These are phyloP conservation scores for Caenorhabditis sp. DNA, from an alignment of 2,888 invertebrate species.

Conservation along the genomic window DNA sequence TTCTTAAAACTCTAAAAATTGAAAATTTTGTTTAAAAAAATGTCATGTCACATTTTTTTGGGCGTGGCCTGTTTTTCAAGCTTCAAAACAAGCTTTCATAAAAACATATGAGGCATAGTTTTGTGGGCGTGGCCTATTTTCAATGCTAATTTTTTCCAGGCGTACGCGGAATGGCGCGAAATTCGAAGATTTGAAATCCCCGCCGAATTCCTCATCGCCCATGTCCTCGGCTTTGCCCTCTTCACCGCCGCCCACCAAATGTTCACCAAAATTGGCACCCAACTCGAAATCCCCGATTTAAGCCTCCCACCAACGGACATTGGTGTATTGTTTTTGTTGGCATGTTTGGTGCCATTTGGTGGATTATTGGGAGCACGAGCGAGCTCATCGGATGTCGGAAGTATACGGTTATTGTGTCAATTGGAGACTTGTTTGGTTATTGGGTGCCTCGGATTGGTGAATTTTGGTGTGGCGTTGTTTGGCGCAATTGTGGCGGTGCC, in stretches of 20 bases:
- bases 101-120: too few relatives aligned
- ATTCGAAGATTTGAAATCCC: conserved; percentile 15
- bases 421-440: conserved; percentile 49
- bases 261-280: neutral
- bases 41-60: too few relatives aligned
- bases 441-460: conserved; percentile 51
- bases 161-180: conserved; percentile 34
- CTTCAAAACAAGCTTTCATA: too few relatives aligned
- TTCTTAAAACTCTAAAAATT: too few relatives aligned
- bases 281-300: neutral
- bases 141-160: conserved; percentile 21
- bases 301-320: neutral
- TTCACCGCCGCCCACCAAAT: neutral
- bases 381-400: too few relatives aligned
- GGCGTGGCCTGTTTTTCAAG: too few relatives aligned
- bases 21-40: too few relatives aligned
- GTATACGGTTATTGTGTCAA: conserved; percentile 18
- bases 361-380: conserved; percentile 11
- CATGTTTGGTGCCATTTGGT: conserved; percentile 11
- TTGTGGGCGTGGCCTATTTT: too few relatives aligned
- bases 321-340: neutral
- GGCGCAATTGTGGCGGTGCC: conserved; percentile 31
- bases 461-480: conserved; percentile 53
- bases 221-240: conserved; percentile 3
- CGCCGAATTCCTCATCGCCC: conserved; percentile 5